phyloP scores from a whole-genome alignment of 1,140 invertebrate genomes.

The Tetranychus cinnabarinus region DNA sequence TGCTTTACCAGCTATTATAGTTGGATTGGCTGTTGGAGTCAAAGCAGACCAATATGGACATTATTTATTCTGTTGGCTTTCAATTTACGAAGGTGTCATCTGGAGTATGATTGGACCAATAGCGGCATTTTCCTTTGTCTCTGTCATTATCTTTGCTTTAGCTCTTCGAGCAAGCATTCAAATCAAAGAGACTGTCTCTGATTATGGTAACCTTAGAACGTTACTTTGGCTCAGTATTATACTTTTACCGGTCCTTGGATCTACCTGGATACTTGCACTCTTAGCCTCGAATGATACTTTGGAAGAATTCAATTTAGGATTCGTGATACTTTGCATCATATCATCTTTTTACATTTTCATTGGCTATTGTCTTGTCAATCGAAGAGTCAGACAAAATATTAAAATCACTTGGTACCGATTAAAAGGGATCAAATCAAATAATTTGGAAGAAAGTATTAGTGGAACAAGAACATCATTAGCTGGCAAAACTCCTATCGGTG shows the following conservation, averaged over 20 bases:
- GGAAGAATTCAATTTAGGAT: conserved; percentile 39
- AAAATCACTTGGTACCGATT: conserved; percentile 27
- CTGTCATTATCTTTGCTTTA: conserved; percentile 46
- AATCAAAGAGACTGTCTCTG: conserved; percentile 62
- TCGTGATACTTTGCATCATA: conserved; percentile 38
- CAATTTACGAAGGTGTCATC: conserved; percentile 64
- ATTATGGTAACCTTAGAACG: conserved; percentile 66
- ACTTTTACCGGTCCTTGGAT: conserved; percentile 45
- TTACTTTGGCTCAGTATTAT: conserved; percentile 57
- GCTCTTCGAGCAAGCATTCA: conserved; percentile 71
- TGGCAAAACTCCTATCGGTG: conserved; percentile 25
- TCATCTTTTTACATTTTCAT: conserved; percentile 49
- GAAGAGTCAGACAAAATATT: conserved; percentile 22
- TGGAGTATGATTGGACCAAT: conserved; percentile 75
- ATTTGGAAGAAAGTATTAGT: conserved; percentile 21
- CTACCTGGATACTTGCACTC: conserved; percentile 53
- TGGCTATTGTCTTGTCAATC: conserved; percentile 59
- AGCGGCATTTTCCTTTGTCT: conserved; percentile 40
- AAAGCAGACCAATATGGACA: conserved; percentile 87
- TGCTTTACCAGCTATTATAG: conserved; percentile 71
- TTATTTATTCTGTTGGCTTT: conserved; percentile 80
- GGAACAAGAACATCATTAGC: conserved; percentile 20
- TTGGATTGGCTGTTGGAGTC: conserved; percentile 69
- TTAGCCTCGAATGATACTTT: conserved; percentile 51
- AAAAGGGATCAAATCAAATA: conserved; percentile 56